Percentiles rank a stretch among this genome's conserved stretches.
Conservation (phyloP, 2,888 invertebrate species). For the Spodoptera littoralis region DNA sequence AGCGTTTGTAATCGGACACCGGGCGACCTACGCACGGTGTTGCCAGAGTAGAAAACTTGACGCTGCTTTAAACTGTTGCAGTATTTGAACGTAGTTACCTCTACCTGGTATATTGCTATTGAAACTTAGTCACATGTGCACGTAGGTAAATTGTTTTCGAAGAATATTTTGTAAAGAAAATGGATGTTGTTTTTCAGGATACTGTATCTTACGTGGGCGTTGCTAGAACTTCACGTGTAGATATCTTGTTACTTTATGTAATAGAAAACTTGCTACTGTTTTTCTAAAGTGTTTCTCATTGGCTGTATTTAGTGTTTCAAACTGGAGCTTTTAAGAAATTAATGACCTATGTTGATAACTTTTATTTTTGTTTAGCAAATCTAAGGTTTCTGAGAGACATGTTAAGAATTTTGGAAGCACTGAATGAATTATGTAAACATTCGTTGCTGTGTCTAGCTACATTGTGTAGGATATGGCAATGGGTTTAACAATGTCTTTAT, state of each 20-base stretch:
- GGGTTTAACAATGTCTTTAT: too few relatives aligned
- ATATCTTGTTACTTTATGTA: conserved; percentile 23
- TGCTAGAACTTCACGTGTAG: conserved; percentile 8
- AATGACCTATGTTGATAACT: too few relatives aligned
- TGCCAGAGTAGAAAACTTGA: conserved; percentile 67
- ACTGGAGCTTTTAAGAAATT: too few relatives aligned
- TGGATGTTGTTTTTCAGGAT: conserved; percentile 29
- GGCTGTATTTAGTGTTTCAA: not conserved
- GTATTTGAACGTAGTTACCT: conserved; percentile 29
- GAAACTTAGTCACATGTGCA: conserved; percentile 29
- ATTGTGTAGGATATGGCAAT: too few relatives aligned
- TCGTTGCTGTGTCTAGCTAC: too few relatives aligned
- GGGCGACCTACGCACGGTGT: conserved; percentile 76
- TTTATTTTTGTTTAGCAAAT: too few relatives aligned
- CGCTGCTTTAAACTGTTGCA: conserved; percentile 51
- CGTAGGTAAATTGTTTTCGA: conserved; percentile 38
- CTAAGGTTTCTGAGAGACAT: too few relatives aligned
- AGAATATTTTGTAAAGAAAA: conserved; percentile 19
- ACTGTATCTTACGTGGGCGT: conserved; percentile 12
- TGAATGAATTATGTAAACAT: too few relatives aligned
- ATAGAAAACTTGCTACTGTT: not conserved
- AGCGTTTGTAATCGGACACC: conserved; percentile 83
- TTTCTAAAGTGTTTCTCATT: conserved; percentile 7
- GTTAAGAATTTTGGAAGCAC: too few relatives aligned
- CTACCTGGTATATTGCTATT: conserved; percentile 24